Base-by-base conservation (phyloP, 1,140 invertebrate species). In the Acromyrmex heyeri region DNA sequence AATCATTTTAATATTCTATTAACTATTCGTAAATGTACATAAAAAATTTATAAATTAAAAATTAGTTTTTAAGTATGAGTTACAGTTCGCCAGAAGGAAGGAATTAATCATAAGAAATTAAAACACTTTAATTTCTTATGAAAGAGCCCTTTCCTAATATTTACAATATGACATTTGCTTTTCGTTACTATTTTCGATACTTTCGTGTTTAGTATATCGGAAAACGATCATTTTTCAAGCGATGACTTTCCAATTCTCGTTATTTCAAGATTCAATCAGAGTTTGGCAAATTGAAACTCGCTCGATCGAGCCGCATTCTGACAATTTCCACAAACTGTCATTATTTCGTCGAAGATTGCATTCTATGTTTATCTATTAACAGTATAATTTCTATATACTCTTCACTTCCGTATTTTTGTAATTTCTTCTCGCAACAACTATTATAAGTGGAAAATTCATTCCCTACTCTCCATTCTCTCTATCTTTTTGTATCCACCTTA, bases 191-290 rank as follows among this genome's bases (percentile, higher is more conserved):
- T 72, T 82, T 75, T 73, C n/a, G n/a, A 16, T 61, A 72, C 38
- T 48, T 16, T 73, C 69, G 14, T 38, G 55, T 82, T 82, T 82
- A 82, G 55, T 30, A 81, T 38, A 82, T 83, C 38, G 79, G 69
- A 75, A 83, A 83, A 83, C 79, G 69, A 83, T 83, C 79, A 83
- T 83, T 83, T 83, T 83, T 61, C 69, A 83, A 44, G 55, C 79
- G 79, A 83, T 83, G 55, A 83, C 79, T 83, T 61, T 83, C 57
- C 79, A 83, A 62, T 83, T 75, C 79, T 61, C 79, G 79, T 83
- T 83, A 83, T 83, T 83, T 83, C 79, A 83, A 75, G 69, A 83
- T 64, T 73, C 79, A 83, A 83, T 83, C 79, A 83, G 69, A 83
- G 55, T 61, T 75, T 38, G 69, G 55, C 69, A 83, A 83, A 83